Evolutionary conservation across 2,888 invertebrate genomes (phyloP).

Genomic region (Brachyptera risi): DNA sequence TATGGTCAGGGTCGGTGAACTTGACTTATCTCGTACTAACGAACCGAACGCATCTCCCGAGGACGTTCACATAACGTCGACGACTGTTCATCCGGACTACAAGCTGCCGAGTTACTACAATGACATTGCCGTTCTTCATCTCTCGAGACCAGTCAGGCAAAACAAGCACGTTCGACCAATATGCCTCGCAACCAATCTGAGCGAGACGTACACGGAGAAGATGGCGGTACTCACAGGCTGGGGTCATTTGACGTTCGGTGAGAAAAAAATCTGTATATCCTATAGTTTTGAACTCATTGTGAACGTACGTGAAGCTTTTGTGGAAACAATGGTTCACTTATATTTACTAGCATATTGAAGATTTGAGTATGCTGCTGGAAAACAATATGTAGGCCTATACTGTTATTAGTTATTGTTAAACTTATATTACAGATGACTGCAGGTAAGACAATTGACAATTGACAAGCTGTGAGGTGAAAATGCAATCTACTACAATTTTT

Average conservation of each 20-base stretch:
- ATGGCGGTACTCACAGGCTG: constrained; percentile 33
- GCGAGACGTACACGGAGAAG: constrained; percentile 17
- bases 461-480: too few species aligned
- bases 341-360: too few species aligned
- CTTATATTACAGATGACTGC: too few species aligned
- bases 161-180: constrained; percentile 31
- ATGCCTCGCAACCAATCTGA: constrained; percentile 31
- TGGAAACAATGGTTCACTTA: too few species aligned
- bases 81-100: constrained; percentile 33
- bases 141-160: constrained; percentile 25
- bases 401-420: too few species aligned
- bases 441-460: too few species aligned
- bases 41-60: constrained; percentile 32
- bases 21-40: constrained; percentile 32
- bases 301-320: too few species aligned
- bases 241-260: constrained; percentile 34
- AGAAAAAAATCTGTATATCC: too few species aligned
- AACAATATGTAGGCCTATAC: too few species aligned
- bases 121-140: constrained; percentile 34
- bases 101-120: constrained; percentile 33
- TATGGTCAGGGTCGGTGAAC: constrained; percentile 35
- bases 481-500: too few species aligned
- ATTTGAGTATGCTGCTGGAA: too few species aligned
- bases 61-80: constrained; percentile 29
- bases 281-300: too few species aligned